A percentile compares a stretch with the other conserved stretches of the same genome.
These are phyloP conservation scores for Xenopus tropicalis DNA, from an alignment of 2,113 vertebrate genomes.

Conservation along the genomic window DNA sequence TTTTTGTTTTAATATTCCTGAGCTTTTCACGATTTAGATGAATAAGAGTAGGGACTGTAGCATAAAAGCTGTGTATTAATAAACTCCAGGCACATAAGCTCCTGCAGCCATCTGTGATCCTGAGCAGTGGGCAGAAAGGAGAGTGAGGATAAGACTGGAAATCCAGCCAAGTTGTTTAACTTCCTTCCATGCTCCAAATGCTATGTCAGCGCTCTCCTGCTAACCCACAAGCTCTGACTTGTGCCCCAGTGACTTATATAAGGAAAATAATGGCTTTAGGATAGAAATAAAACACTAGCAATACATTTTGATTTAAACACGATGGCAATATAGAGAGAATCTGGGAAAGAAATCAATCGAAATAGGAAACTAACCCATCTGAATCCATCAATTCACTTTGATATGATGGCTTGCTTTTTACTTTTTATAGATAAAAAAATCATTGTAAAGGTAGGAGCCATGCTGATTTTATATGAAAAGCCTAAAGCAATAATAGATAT, in stretches of 20 bases:
- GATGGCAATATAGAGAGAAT: background rate
- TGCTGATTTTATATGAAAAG: too few species aligned
- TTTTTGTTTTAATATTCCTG: too few species aligned
- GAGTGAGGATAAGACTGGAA: slow-evolving; percentile 28
- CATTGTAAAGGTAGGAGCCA: too few species aligned
- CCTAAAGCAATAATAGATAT: too few species aligned
- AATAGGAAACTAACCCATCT: too few species aligned
- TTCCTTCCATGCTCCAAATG: slow-evolving; percentile 27
- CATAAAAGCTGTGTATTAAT: slow-evolving; percentile 36
- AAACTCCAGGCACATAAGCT: slow-evolving; percentile 21
- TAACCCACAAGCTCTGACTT: slow-evolving; percentile 17
- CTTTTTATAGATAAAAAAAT: too few species aligned
- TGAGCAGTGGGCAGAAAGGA: slow-evolving; percentile 24
- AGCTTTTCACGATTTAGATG: background rate
- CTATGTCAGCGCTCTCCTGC: slow-evolving; percentile 30
- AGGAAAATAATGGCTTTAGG: slow-evolving; percentile 25
- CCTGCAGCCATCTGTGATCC: slow-evolving; percentile 35
- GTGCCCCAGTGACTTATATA: slow-evolving; percentile 24
- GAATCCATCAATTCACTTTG: too few species aligned
- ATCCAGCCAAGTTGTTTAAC: slow-evolving; percentile 38
- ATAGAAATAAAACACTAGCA: slow-evolving; percentile 4
- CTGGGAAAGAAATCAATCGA: slow-evolving; percentile 4
- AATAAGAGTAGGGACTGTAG: background rate
- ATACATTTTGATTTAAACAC: slow-evolving; percentile 2
- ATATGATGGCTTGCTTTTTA: too few species aligned